phyloP scores from a whole-genome alignment of 2,797 vertebrate species.

The Malurus leucopterus region DNA sequence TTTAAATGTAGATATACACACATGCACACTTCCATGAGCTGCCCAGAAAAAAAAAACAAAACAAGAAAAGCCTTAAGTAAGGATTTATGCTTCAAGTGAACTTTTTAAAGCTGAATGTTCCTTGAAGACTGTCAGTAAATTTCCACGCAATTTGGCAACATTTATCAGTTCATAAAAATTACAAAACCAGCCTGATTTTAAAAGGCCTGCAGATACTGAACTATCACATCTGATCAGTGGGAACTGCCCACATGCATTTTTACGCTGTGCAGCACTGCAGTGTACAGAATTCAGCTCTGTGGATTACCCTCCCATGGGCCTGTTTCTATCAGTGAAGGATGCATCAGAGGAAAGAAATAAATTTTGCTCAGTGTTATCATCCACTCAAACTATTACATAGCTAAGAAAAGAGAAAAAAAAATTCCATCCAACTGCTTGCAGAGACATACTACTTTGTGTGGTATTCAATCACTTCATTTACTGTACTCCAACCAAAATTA shows the following conservation, averaged over 20 bases:
- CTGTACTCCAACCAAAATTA: neutral
- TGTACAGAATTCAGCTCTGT: neutral
- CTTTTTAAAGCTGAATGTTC: neutral
- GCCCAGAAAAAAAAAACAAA: neutral
- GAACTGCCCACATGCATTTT: neutral
- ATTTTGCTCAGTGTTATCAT: neutral
- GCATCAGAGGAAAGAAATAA: neutral
- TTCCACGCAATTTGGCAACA: constrained; percentile 5
- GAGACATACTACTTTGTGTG: neutral
- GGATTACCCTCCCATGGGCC: neutral
- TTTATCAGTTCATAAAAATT: neutral
- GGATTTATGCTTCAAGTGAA: neutral
- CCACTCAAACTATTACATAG: neutral
- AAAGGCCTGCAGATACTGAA: neutral
- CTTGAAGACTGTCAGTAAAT: neutral
- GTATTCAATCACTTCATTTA: neutral
- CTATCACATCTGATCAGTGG: neutral
- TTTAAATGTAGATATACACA: neutral
- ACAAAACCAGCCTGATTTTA: neutral
- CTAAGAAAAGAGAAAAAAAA: neutral
- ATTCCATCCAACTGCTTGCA: neutral
- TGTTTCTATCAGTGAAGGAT: neutral
- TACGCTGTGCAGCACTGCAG: neutral
- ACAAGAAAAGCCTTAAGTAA: neutral
- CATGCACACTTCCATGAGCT: neutral